Evolutionary conservation across 2,797 vertebrate genomes (phyloP).

Genomic region (Leptodactylus fallax): DNA sequence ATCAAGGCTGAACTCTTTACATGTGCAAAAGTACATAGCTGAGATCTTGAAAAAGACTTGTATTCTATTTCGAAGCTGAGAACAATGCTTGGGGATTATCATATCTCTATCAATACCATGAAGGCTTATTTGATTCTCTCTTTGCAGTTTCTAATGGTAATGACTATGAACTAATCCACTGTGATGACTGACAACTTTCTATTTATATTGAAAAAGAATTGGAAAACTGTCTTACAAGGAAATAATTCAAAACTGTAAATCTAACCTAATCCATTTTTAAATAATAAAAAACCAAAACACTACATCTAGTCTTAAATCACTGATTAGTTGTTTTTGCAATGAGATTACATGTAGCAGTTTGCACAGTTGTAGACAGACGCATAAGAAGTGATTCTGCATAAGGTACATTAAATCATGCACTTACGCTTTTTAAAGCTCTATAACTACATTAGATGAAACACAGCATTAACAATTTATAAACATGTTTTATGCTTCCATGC

Average conservation of each 20-base stretch:
- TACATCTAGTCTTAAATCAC: conserved; percentile 33
- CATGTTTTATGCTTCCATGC: conserved; percentile 50
- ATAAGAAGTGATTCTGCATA: conserved; percentile 49
- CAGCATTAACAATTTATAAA: conserved; percentile 60
- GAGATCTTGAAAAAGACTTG: not conserved
- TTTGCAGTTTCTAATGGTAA: conserved; percentile 25
- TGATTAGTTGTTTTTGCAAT: conserved; percentile 33
- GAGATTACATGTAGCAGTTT: conserved; percentile 48
- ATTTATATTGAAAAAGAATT: conserved; percentile 25
- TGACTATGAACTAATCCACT: conserved; percentile 38
- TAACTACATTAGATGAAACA: conserved; percentile 56
- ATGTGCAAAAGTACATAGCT: not conserved
- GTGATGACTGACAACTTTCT: conserved; percentile 27
- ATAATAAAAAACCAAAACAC: conserved; percentile 5
- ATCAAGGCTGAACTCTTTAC: not conserved
- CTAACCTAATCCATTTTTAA: conserved; percentile 35
- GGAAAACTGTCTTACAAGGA: conserved; percentile 35
- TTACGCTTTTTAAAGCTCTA: conserved; percentile 56
- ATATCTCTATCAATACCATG: conserved; percentile 15
- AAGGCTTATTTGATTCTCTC: conserved; percentile 29
- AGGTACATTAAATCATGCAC: conserved; percentile 53
- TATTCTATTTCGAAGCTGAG: not conserved
- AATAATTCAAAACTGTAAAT: conserved; percentile 44
- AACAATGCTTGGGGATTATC: conserved; percentile 1
- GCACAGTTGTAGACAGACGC: conserved; percentile 35